Base-by-base conservation (phyloP, 2,888 invertebrate genomes). In the Ormyrus thymus region DNA sequence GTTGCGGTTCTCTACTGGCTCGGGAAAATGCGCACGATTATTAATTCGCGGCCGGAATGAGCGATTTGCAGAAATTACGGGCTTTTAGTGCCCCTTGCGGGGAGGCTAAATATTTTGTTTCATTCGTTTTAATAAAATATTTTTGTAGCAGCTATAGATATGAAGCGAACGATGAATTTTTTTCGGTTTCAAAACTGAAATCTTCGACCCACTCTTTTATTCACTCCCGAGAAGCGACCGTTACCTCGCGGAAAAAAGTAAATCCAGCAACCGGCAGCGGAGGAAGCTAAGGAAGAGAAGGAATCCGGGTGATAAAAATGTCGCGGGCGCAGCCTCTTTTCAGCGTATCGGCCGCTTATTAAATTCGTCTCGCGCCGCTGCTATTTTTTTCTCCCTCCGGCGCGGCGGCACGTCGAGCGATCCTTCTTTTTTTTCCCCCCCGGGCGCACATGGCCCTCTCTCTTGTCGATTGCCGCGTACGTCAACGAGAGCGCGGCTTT, bases 361-460 rank as follows among this genome's bases (percentile, higher is more conserved):
- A 75, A 9, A 79, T 78, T 77, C 59, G 56, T 51, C 59, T 62
- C 29, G 29, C 29, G 29, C 29, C 29, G 29, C 29, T 29, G 29
- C 29, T 29, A 29, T 29, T 29, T 29, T 29, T 29, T 29, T 29
- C 29, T 29, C 29, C 4, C 29, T 29, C 29, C 29, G 4, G 3
- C 29, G 4, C 29, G 29, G 29, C 29, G 29, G 29, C 4, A 29
- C 29, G 29, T 29, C 29, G 29, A 29, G 4, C 29, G 29, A 29
- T n/a, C 29, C 1, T 29, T 29, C 4, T 29, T 29, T n/a, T n/a
- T 29, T 29, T 75, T 80, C 76, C 69, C 66, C 59, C 78, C n/a
- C 75, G 8, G 48, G 81, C 55, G 73, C 82, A 84, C 83, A 83
- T 84, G 84, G 83, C 83, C 84, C 82, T 80, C 78, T 29, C 29